Conservation (phyloP, 2,888 invertebrate genomes). For the Zygaena filipendulae region DNA sequence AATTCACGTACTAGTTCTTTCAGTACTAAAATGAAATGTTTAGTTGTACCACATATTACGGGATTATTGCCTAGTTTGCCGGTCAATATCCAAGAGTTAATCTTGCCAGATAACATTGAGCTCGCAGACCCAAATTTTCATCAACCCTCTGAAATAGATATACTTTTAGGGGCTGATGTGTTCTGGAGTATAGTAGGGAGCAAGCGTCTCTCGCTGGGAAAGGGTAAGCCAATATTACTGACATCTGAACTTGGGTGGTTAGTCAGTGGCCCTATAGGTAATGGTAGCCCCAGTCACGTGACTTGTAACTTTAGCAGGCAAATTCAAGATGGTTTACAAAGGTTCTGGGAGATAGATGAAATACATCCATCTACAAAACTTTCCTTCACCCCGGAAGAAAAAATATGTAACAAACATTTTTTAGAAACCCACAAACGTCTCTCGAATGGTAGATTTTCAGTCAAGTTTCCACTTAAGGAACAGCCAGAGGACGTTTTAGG, state of each 20-base stretch:
- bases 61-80: neutral
- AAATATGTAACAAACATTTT: no score
- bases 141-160: constrained; percentile 6
- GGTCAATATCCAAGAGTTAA: neutral
- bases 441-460: no score
- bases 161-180: neutral
- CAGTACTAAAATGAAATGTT: constrained; percentile 2
- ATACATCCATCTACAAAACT: no score
- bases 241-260: neutral
- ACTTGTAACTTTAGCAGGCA: no score
- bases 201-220: neutral
- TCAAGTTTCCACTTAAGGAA: constrained; percentile 13
- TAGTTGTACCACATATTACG: constrained; percentile 1
- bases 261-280: neutral
- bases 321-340: no score
- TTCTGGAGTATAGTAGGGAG: neutral
- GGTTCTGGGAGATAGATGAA: no score
- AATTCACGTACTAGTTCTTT: constrained; percentile 2
- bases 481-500: constrained; percentile 10
- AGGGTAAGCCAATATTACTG: neutral
- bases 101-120: constrained; percentile 6
- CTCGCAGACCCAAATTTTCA: constrained; percentile 12
- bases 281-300: no score
- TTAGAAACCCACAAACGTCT: no score
- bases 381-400: no score